A percentile compares a stretch with the other conserved stretches of the same genome.
These are phyloP conservation scores for Arctopsyche grandis DNA, from an alignment of 1,140 invertebrate genomes.

Conservation along the genomic window DNA sequence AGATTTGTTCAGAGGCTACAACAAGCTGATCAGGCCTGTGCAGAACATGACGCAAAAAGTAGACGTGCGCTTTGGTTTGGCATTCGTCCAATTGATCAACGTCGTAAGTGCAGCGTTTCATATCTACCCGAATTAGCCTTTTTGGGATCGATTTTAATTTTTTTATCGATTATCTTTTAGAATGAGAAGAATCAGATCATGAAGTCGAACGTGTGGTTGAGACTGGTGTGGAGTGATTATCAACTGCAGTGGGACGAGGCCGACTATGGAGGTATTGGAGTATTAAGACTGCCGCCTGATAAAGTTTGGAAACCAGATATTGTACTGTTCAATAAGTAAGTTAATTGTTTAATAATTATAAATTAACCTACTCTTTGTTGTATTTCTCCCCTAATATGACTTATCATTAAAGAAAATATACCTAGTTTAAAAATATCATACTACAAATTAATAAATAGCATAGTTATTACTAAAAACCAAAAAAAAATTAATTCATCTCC, in stretches of 20 bases:
- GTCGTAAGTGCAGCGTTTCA: slow-evolving; percentile 80
- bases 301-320: slow-evolving; percentile 99
- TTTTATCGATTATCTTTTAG: slow-evolving; percentile 68
- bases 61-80: slow-evolving; percentile 94
- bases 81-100: slow-evolving; percentile 98
- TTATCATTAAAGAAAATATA: not conserved
- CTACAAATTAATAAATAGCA: too few species aligned
- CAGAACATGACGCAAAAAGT: slow-evolving; percentile 98
- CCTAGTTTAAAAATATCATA: too few species aligned
- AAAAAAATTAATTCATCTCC: too few species aligned
- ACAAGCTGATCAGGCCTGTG: slow-evolving; percentile 98
- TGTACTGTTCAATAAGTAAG: slow-evolving; percentile 99
- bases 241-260: slow-evolving; percentile 98
- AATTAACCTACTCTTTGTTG: not conserved
- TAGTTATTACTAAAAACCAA: too few species aligned
- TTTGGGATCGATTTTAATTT: not conserved
- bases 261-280: slow-evolving; percentile 96
- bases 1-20: slow-evolving; percentile 98
- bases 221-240: slow-evolving; percentile 98
- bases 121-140: not conserved
- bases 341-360: slow-evolving; percentile 58
- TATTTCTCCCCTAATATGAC: not conserved
- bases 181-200: slow-evolving; percentile 99
- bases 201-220: slow-evolving; percentile 98
- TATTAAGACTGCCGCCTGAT: slow-evolving; percentile 94